Conservation (phyloP, 2,797 vertebrate species). For the Alcedo atthis region DNA sequence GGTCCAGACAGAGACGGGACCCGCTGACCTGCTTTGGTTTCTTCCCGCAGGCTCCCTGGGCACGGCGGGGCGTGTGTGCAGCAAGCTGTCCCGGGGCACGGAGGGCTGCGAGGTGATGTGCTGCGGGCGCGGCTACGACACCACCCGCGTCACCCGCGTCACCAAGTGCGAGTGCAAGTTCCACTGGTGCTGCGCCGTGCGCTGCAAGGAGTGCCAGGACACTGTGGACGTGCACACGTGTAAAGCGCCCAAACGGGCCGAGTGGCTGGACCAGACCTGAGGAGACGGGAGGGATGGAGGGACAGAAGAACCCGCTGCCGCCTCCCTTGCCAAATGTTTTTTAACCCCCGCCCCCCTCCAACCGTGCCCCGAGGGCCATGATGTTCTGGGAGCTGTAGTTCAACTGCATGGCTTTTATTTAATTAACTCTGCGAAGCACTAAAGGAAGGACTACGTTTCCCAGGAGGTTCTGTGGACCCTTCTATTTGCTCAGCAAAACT, state of each 20-base stretch:
- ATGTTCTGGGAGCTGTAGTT: conserved; percentile 85
- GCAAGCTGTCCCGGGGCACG: conserved; percentile 89
- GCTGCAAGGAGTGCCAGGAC: conserved; percentile 94
- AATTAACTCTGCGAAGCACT: conserved; percentile 75
- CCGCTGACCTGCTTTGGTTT: not conserved
- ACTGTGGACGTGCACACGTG: conserved; percentile 95
- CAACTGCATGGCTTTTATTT: conserved; percentile 79
- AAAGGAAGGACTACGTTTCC: conserved; percentile 66
- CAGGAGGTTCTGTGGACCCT: conserved; percentile 68
- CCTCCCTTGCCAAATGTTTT: not conserved
- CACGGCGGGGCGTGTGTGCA: conserved; percentile 93
- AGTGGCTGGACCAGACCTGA: conserved; percentile 93
- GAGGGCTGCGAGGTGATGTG: conserved; percentile 99
- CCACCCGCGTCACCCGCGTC: conserved; percentile 90
- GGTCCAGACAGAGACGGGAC: fast-evolving
- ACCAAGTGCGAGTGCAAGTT: conserved; percentile 99
- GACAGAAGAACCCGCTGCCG: conserved; percentile 51
- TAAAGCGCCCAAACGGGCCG: conserved; percentile 93
- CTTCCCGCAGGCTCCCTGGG: conserved; percentile 89
- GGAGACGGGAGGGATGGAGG: not conserved
- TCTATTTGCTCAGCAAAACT: conserved; percentile 58
- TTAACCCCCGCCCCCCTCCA: not conserved
- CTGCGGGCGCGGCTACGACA: conserved; percentile 97
- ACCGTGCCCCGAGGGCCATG: conserved; percentile 60
- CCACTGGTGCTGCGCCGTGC: conserved; percentile 97